phyloP scores from a whole-genome alignment of 2,797 vertebrate species.

The Ptychobarbus kaznakovi region DNA sequence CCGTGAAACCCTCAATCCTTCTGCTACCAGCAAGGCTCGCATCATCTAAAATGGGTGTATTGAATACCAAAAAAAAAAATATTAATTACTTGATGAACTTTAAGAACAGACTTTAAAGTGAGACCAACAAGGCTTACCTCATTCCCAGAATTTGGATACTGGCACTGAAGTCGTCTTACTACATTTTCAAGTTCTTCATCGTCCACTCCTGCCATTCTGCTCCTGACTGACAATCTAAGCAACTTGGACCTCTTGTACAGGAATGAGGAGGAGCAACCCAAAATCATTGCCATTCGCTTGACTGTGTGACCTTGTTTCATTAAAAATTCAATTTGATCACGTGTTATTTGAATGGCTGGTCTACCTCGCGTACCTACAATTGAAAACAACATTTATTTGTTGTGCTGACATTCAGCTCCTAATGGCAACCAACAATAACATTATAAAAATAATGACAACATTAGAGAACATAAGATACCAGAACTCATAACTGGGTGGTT shows the following conservation, averaged over 20 bases:
- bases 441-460: no score
- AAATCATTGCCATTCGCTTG: slow-evolving; percentile 38
- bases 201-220: slow-evolving; percentile 22
- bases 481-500: no score
- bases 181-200: slow-evolving; percentile 43
- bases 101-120: not conserved
- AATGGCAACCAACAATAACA: no score
- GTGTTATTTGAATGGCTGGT: slow-evolving; percentile 32
- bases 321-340: slow-evolving; percentile 44
- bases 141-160: slow-evolving; percentile 13
- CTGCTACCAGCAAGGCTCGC: not conserved
- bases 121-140: slow-evolving; percentile 1
- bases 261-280: slow-evolving; percentile 43
- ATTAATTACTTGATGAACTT: not conserved
- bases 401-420: slow-evolving; percentile 5
- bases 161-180: slow-evolving; percentile 13
- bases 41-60: slow-evolving; percentile 8
- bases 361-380: slow-evolving; percentile 45
- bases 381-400: slow-evolving; percentile 2
- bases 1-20: slow-evolving; percentile 8
- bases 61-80: not conserved
- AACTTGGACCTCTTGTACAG: slow-evolving; percentile 7
- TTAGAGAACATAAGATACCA: no score
- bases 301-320: slow-evolving; percentile 51
- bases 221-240: slow-evolving; percentile 18